A percentile compares a stretch with the other conserved stretches of the same genome.
These are phyloP conservation scores for Chaenocephalus aceratus DNA, from an alignment of 2,113 vertebrate species.

Conservation along the genomic window DNA sequence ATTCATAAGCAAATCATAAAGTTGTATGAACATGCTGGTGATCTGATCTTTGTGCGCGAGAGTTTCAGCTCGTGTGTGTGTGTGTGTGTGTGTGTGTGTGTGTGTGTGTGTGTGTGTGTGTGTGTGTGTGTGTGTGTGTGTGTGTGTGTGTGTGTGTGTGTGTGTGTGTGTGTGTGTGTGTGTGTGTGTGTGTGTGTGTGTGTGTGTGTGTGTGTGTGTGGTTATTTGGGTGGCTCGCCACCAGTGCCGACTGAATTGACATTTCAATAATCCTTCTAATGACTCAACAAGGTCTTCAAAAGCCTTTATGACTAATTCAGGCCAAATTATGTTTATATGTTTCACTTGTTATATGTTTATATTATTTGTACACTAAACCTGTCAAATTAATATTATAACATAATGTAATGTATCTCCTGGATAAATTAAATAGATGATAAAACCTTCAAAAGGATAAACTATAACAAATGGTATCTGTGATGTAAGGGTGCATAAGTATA, in stretches of 20 bases:
- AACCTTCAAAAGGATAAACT: background rate
- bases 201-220: conserved; percentile 12
- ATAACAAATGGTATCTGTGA: conserved; percentile 9
- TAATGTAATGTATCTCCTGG: background rate
- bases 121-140: too few relatives aligned
- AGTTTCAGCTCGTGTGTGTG: conserved; percentile 14
- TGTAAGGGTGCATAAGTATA: conserved; percentile 32
- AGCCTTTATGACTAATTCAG: conserved; percentile 18
- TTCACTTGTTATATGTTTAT: background rate
- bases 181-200: conserved; percentile 10
- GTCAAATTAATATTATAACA: background rate
- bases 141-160: conserved; percentile 6
- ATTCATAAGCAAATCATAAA: background rate
- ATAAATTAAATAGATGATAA: conserved; percentile 1
- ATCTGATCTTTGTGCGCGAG: conserved; percentile 8
- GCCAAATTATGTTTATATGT: background rate
- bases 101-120: too few relatives aligned
- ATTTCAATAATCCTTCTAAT: conserved; percentile 53
- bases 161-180: conserved; percentile 8
- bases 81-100: background rate
- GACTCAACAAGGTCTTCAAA: conserved; percentile 33
- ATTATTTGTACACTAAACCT: background rate
- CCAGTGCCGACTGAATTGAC: conserved; percentile 32
- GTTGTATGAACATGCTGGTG: conserved; percentile 23
- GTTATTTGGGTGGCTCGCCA: conserved; percentile 18